Base-by-base conservation (phyloP, 2,888 invertebrate species). In the Standfussiana lucernea region DNA sequence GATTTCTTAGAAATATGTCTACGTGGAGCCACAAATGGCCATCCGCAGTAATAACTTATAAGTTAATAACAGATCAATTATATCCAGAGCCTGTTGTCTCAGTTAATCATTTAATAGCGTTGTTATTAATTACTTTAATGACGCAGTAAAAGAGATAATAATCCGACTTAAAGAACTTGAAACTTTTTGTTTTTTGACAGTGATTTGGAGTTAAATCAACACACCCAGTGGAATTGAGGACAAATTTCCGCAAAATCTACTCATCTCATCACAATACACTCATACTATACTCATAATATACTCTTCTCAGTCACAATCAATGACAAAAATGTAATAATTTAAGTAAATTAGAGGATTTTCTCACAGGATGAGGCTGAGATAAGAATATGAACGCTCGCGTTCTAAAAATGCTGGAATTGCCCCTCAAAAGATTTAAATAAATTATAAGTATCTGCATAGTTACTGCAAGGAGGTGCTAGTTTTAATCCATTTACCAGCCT, bases 401-500 rank as follows among this genome's bases (percentile, higher is more conserved):
- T 10, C 21, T 28, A 37, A 40, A 64, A n/a, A 64, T n/a, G n/a
- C 13, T 13, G 7, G 59, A 59, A 32, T 8, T 3, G 0, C 3
- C 21, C 10, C 59, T 35, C 32, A 61, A 10, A 35, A 35, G 21
- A 61, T 61, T 10, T 21, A 21, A 61, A 61, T 21, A 61, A 61
- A 61, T 61, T 21, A 32, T 21, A 21, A 59, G 59, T 32, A 32
- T 61, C 32, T 61, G 59, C 32, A 21, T 1, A 35, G 32, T 35
- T 35, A 61, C 5, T 35, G 32, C 32, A 18, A 62, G 71, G n/a
- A n/a, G 18, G 10, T 61, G 32, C 32, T 35, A 13, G 24, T 42
- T 50, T 79, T 28, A 37, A 78, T 65, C 53, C 62, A 79, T 72
- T 79, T 72, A 62, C 62, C 77, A 77, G 61, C 79, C 71, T 62